phyloP scores from a whole-genome alignment of 2,888 invertebrate genomes.

The Caenorhabditis sp. region DNA sequence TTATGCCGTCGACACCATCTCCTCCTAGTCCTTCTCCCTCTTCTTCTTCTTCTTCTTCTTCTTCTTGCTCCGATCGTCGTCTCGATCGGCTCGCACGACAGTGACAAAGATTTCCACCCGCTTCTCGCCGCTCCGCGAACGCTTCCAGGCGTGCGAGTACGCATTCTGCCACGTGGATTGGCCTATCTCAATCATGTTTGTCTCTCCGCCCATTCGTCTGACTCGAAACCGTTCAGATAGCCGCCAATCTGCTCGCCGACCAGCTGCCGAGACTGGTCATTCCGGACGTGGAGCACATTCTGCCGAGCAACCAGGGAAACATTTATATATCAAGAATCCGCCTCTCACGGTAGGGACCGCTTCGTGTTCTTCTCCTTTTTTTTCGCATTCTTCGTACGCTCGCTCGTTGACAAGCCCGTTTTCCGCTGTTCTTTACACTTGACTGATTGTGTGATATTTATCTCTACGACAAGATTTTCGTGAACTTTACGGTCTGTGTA shows the following conservation, averaged over 20 bases:
- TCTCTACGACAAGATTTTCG: too few relatives aligned
- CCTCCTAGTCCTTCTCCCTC: background rate
- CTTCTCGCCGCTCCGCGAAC: conserved; percentile 56
- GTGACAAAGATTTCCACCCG: conserved; percentile 60
- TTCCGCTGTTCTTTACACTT: too few relatives aligned
- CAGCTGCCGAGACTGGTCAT: conserved; percentile 70
- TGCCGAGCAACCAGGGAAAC: conserved; percentile 68
- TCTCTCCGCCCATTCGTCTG: background rate
- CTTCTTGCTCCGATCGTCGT: background rate
- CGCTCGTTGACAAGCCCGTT: too few relatives aligned
- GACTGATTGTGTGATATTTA: too few relatives aligned
- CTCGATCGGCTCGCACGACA: conserved; percentile 11
- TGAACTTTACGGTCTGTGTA: too few relatives aligned
- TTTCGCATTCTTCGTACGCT: too few relatives aligned
- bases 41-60: background rate
- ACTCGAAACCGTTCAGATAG: conserved; percentile 48
- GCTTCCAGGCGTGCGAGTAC: conserved; percentile 64
- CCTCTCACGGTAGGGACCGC: conserved; percentile 53
- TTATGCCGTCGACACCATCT: background rate
- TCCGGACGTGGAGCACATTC: conserved; percentile 69
- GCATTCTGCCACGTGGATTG: conserved; percentile 63
- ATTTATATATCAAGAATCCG: conserved; percentile 65
- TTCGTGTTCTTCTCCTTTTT: background rate
- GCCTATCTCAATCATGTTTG: conserved; percentile 67
- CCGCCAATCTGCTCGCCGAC: conserved; percentile 68